These are phyloP conservation scores for Cecropterus lyciades DNA, from an alignment of 1,140 invertebrate genomes.

Conservation along the genomic window DNA sequence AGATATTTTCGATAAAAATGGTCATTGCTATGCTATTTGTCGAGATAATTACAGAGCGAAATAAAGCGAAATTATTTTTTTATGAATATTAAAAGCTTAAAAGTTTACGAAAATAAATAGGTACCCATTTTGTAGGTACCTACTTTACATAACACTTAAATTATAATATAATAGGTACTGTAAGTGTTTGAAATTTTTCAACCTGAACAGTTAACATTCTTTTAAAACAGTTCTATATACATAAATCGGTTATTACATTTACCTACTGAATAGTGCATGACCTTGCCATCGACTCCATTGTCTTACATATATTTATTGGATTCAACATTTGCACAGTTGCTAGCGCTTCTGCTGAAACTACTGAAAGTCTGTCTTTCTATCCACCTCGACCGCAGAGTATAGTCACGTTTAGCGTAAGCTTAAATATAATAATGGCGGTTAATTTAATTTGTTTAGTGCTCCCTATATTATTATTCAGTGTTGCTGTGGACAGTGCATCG, in stretches of 20 bases:
- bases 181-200: too few species aligned
- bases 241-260: background rate
- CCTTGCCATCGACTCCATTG: slow-evolving; percentile 11
- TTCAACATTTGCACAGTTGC: slow-evolving; percentile 41
- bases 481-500: slow-evolving; percentile 54
- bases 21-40: too few species aligned
- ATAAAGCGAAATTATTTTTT: too few species aligned
- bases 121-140: too few species aligned
- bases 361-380: slow-evolving; percentile 15
- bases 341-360: slow-evolving; percentile 4
- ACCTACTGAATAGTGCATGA: slow-evolving; percentile 12
- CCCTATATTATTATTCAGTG: slow-evolving; percentile 45
- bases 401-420: slow-evolving; percentile 24
- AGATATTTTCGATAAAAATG: too few species aligned
- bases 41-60: too few species aligned
- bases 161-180: too few species aligned
- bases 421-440: slow-evolving; percentile 47
- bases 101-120: too few species aligned
- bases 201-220: too few species aligned
- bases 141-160: too few species aligned
- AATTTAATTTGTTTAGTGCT: slow-evolving; percentile 46
- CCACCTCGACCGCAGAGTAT: slow-evolving; percentile 4
- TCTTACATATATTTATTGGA: slow-evolving; percentile 11
- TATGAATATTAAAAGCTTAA: too few species aligned
- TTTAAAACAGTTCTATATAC: too few species aligned